Evolutionary conservation across 2,113 vertebrate genomes (phyloP), one percentile per base, ranked within the genome.

Genomic region (Haemorhous mexicanus): DNA sequence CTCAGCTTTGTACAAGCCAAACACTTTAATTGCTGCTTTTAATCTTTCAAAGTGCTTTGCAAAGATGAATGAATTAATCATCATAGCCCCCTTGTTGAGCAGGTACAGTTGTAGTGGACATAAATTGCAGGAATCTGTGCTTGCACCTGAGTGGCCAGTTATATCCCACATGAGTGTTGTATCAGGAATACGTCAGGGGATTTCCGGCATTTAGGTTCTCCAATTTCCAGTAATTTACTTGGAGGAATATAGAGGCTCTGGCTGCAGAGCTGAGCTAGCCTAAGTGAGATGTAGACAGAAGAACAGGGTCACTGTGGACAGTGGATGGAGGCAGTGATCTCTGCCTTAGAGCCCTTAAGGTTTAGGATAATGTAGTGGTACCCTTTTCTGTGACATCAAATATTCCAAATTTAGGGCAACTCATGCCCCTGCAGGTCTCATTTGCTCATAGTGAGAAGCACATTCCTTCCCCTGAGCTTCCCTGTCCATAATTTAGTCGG

Each of bases 1-100:
- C 82, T 97, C 94, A 96, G 94, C 93, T 93, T 94, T 94, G 80
- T 90, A 86, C 63, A 81, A 95, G 90, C 88, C 94, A 96, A 94
- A 82, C 23, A 30, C 43, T 87, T 89, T 92, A 97, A 96, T 90
- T 95, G 53, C 83, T 6, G 15, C 53, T 84, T 87, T 96, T 96
- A 92, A 94, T 97, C 94, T 94, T 90, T 84, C 83, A 68, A 93
- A 95, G 86, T 89, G 88, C 80, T 93, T 93, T 78, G 62, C 88
- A 64, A 93, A 87, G 56, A 87, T 94, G 59, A 88, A 80, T 93
- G 89, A 86, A 95, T 94, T 93, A 90, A 95, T 93, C 76, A 73
- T 59, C 63, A 39, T 75, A 93, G 85, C 61, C 93, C 73, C 20
- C 30, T 81, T 58, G 76, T 89, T 90, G 76, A 86, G 56, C 47